A percentile compares a stretch with the other conserved stretches of the same genome.
phyloP scores from a whole-genome alignment of 2,797 vertebrate species.

The Cacajao melanocephalus region DNA sequence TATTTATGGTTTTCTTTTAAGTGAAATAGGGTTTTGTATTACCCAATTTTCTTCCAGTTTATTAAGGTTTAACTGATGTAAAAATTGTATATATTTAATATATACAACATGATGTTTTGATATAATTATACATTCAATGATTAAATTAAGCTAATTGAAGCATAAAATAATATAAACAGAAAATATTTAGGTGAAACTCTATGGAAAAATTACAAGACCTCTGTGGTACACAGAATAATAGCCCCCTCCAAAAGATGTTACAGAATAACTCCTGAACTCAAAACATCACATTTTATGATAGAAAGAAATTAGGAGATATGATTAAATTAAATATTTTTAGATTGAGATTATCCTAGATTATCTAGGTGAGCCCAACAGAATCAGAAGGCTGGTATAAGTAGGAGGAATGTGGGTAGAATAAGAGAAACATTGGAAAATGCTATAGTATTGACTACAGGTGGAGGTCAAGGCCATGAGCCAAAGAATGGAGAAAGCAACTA shows the following conservation, averaged over 20 bases:
- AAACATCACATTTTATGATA: neutral
- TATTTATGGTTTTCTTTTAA: neutral
- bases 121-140: neutral
- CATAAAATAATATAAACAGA: neutral
- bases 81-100: neutral
- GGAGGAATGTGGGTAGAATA: neutral
- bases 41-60: neutral
- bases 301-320: neutral
- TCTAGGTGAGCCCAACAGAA: neutral
- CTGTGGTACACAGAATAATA: neutral
- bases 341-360: neutral
- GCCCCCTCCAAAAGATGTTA: neutral
- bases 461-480: neutral
- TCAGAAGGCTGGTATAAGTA: neutral
- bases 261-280: neutral
- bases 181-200: neutral
- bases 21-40: neutral
- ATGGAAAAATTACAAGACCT: neutral
- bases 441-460: neutral
- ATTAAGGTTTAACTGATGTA: neutral
- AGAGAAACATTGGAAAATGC: neutral
- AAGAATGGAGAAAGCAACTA: neutral
- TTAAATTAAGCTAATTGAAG: neutral
- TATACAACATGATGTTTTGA: neutral
- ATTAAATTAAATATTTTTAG: neutral